These are phyloP conservation scores for Microtus montanus DNA, from an alignment of 2,113 vertebrate species.

Conservation along the genomic window DNA sequence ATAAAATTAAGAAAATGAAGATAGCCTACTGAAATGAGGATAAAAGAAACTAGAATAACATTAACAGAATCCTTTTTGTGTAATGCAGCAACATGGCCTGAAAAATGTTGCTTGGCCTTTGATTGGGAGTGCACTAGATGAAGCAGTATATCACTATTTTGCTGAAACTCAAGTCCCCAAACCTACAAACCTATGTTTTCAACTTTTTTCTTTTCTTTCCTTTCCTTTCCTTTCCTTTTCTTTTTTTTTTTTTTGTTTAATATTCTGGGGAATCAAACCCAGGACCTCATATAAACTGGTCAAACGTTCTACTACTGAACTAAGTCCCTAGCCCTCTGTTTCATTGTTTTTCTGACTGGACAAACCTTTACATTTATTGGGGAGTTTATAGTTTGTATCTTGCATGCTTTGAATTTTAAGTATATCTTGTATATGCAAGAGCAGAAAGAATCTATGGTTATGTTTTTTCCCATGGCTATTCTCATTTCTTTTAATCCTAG, in stretches of 20 bases:
- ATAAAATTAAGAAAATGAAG: conserved; percentile 42
- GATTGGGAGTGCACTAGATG: not conserved
- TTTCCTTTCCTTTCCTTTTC: too few species aligned
- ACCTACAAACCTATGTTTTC: not conserved
- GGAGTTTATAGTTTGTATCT: not conserved
- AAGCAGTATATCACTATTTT: not conserved
- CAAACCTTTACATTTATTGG: not conserved
- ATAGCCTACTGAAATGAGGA: not conserved
- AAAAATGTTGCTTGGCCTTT: not conserved
- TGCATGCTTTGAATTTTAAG: not conserved
- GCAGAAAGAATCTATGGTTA: not conserved
- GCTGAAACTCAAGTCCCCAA: not conserved
- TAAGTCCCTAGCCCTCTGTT: not conserved
- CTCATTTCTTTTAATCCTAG: not conserved
- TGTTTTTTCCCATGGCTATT: not conserved
- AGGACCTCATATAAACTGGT: not conserved
- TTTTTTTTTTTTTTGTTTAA: too few species aligned
- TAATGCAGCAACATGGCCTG: not conserved
- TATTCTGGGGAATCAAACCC: not conserved
- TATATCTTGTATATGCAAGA: not conserved
- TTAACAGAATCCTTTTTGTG: not conserved
- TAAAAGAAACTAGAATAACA: not conserved
- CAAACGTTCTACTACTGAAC: not conserved
- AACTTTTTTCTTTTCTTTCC: not conserved
- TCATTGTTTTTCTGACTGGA: not conserved